A percentile compares a stretch with the other conserved stretches of the same genome.
Conservation (phyloP, 37 sponge, comb jelly and placozoan species). For the Diacarnus erythraeanus region DNA sequence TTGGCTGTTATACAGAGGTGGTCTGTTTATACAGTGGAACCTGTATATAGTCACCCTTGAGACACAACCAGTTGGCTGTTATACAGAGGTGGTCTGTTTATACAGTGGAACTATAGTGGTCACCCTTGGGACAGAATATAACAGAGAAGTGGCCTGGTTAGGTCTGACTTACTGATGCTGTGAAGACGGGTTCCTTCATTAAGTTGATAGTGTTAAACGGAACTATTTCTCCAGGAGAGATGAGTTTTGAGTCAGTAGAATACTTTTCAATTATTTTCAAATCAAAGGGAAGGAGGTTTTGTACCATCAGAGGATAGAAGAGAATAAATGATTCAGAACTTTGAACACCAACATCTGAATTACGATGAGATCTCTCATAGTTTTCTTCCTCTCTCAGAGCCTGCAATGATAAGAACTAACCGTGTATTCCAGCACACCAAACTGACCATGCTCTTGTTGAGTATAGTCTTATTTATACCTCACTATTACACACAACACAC, state of each 20-base stretch:
- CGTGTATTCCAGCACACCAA: background rate
- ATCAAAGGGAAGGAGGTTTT: conserved; percentile 61
- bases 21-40: no score
- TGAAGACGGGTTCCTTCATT: background rate
- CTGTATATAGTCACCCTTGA: no score
- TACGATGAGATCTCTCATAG: background rate
- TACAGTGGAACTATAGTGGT: no score
- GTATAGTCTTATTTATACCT: no score
- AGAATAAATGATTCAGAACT: conserved; percentile 46
- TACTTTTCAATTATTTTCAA: conserved; percentile 7
- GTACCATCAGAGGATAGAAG: conserved; percentile 49
- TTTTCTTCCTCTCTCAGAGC: background rate
- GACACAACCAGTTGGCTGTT: no score
- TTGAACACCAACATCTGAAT: background rate
- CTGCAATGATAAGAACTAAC: background rate
- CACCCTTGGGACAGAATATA: no score
- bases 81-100: no score
- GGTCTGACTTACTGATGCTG: background rate
- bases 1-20: no score
- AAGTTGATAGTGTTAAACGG: conserved; percentile 4
- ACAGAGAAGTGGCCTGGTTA: no score
- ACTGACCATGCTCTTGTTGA: no score
- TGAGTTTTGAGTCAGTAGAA: background rate
- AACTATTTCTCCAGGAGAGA: background rate
- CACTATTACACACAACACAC: no score